These are phyloP conservation scores for Harpalus rufipes DNA, from an alignment of 2,888 invertebrate genomes.

Conservation along the genomic window DNA sequence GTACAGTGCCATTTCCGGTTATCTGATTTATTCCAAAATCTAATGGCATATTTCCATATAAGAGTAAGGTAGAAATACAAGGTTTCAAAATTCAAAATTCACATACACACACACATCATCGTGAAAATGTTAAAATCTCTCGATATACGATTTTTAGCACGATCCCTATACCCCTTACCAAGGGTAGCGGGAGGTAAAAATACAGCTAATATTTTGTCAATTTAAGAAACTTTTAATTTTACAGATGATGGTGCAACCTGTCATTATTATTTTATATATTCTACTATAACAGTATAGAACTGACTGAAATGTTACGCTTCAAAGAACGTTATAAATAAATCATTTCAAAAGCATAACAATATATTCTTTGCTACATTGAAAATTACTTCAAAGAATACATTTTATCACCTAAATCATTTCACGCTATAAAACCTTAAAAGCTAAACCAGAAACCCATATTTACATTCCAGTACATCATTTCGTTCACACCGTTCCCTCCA, in stretches of 20 bases:
- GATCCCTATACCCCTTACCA: too few relatives aligned
- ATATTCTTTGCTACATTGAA: neutral
- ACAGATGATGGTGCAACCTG: neutral
- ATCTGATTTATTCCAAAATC: too few relatives aligned
- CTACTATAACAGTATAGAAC: neutral
- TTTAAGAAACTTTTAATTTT: too few relatives aligned
- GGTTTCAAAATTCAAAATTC: too few relatives aligned
- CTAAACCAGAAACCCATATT: slow-evolving; percentile 15
- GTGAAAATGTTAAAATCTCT: too few relatives aligned
- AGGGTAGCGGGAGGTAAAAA: too few relatives aligned
- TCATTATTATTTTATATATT: neutral
- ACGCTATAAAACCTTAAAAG: slow-evolving; percentile 24
- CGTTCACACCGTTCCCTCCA: slow-evolving; percentile 40
- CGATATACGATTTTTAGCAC: too few relatives aligned
- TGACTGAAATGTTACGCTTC: neutral
- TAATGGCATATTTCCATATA: too few relatives aligned
- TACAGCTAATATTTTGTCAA: too few relatives aligned
- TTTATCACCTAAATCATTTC: slow-evolving; percentile 26
- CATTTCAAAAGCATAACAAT: neutral
- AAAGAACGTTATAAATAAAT: neutral
- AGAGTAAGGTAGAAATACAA: too few relatives aligned
- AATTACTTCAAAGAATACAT: slow-evolving; percentile 3
- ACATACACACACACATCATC: too few relatives aligned
- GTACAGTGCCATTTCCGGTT: too few relatives aligned
- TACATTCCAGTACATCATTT: slow-evolving; percentile 36